phyloP scores from a whole-genome alignment of 1,140 invertebrate genomes.

The Trypoxylus dichotomus region DNA sequence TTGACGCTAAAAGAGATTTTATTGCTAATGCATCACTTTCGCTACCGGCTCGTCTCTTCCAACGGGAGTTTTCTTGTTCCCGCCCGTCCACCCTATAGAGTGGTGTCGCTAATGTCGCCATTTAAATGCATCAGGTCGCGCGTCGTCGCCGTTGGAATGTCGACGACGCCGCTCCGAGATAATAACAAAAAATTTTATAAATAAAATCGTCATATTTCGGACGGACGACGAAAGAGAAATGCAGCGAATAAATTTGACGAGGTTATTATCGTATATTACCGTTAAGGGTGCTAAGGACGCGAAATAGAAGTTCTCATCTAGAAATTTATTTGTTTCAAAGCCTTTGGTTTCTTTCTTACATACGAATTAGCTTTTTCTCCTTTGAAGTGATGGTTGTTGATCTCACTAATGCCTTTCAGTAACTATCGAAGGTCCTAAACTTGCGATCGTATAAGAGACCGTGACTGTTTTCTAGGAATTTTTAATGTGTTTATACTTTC shows the following conservation, averaged over 20 bases:
- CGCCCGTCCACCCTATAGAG: neutral
- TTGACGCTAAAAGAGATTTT: neutral
- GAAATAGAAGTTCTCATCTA: too few relatives aligned
- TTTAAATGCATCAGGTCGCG: neutral
- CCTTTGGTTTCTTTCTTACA: too few relatives aligned
- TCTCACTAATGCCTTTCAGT: too few relatives aligned
- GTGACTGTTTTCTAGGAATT: too few relatives aligned
- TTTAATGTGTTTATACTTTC: too few relatives aligned
- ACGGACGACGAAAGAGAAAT: neutral
- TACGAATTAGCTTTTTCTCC: too few relatives aligned
- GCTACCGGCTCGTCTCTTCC: neutral
- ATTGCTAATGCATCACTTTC: constrained; percentile 6
- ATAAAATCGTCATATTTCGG: neutral
- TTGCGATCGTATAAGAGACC: too few relatives aligned
- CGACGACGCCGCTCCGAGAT: neutral
- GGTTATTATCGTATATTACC: neutral
- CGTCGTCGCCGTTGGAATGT: neutral
- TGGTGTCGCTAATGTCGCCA: neutral
- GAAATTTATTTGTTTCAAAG: too few relatives aligned
- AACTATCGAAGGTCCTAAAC: too few relatives aligned
- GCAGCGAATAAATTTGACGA: neutral
- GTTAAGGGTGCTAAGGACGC: neutral
- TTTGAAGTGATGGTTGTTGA: too few relatives aligned
- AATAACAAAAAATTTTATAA: constrained; percentile 1
- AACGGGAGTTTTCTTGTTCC: neutral